Evolutionary conservation across 2,888 invertebrate genomes (phyloP).

Genomic region (Oscheius sp.): DNA sequence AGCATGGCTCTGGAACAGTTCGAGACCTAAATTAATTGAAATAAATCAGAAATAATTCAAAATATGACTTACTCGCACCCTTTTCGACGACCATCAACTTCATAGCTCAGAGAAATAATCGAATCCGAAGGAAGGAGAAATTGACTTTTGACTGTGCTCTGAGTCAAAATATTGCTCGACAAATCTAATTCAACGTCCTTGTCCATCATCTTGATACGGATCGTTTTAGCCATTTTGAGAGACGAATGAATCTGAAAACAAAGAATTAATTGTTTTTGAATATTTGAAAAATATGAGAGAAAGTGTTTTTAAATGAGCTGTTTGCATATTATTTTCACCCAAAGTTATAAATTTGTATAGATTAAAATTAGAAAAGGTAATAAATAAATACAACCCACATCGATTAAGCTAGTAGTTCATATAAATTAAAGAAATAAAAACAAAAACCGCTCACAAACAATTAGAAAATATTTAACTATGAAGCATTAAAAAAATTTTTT

Average conservation of each 20-base stretch:
- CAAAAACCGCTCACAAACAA: background rate
- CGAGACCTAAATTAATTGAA: constrained; percentile 19
- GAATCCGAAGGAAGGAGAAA: constrained; percentile 9
- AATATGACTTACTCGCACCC: constrained; percentile 17
- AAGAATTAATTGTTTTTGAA: constrained; percentile 37
- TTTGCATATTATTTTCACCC: too few species aligned
- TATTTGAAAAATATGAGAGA: too few species aligned
- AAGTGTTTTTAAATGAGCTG: too few species aligned
- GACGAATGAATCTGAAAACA: constrained; percentile 30
- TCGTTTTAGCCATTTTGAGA: constrained; percentile 3
- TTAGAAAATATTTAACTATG: background rate
- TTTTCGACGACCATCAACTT: background rate
- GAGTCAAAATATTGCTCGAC: background rate
- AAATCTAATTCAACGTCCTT: background rate
- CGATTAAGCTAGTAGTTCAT: too few species aligned
- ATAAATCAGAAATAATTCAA: constrained; percentile 21
- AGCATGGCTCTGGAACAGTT: constrained; percentile 1
- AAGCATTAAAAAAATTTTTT: background rate
- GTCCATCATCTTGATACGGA: constrained; percentile 5
- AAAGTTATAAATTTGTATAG: too few species aligned
- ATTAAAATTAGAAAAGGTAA: too few species aligned
- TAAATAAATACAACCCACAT: too few species aligned
- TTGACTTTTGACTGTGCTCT: background rate
- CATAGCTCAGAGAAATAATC: constrained; percentile 9
- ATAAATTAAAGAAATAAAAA: too few species aligned